phyloP scores from a whole-genome alignment of 2,113 vertebrate species.

The Parus major region DNA sequence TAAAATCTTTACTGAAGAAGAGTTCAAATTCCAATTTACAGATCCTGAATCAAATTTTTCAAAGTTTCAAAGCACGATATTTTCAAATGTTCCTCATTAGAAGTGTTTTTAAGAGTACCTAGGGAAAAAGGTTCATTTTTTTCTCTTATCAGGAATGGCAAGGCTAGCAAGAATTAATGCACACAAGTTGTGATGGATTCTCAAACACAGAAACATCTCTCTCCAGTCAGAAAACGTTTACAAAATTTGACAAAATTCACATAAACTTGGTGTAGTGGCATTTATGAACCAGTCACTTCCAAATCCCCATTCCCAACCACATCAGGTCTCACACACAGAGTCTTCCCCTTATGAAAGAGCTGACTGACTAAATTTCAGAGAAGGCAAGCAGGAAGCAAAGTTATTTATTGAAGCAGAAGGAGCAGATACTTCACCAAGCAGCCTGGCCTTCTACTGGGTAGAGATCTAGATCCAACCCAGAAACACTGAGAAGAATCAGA shows the following conservation, averaged over 20 bases:
- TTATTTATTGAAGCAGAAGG: neutral
- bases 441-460: neutral
- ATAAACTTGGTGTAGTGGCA: neutral
- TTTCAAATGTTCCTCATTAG: neutral
- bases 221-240: neutral
- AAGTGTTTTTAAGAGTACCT: neutral
- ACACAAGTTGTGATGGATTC: neutral
- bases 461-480: neutral
- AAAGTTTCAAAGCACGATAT: neutral
- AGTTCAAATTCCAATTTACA: neutral
- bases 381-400: neutral
- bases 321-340: neutral
- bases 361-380: neutral
- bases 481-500: neutral
- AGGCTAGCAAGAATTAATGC: neutral
- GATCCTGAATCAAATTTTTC: neutral
- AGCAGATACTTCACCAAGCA: neutral
- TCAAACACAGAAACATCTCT: neutral
- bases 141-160: neutral
- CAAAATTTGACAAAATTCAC: neutral
- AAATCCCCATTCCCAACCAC: neutral
- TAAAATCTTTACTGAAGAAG: neutral
- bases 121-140: neutral
- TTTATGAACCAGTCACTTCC: neutral
- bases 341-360: neutral